phyloP scores from a whole-genome alignment of 1,140 invertebrate genomes.

The Aradophagus sp. region DNA sequence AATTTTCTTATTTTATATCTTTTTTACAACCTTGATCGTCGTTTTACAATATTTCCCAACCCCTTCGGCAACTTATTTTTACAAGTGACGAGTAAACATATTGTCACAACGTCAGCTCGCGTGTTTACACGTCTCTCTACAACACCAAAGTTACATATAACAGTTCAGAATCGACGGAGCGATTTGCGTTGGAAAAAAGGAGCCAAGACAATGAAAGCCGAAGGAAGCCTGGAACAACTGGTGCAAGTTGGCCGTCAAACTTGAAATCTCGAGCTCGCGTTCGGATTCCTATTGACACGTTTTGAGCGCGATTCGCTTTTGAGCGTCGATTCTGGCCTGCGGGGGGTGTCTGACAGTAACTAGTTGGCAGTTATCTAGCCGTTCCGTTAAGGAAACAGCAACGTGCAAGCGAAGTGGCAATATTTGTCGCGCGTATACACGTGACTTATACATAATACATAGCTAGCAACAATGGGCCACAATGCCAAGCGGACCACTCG shows the following conservation, averaged over 20 bases:
- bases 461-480: constrained; percentile 38
- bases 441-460: constrained; percentile 58
- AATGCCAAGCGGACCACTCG: constrained; percentile 27
- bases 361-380: constrained; percentile 49
- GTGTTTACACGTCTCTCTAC: too few species aligned
- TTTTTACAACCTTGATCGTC: too few species aligned
- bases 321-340: too few species aligned
- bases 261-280: constrained; percentile 24
- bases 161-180: too few species aligned
- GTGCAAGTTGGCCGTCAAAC: constrained; percentile 29
- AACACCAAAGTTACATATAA: too few species aligned
- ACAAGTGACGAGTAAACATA: too few species aligned
- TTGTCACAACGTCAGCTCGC: too few species aligned
- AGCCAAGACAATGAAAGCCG: too few species aligned
- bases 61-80: too few species aligned
- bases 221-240: constrained; percentile 1
- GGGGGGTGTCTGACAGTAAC: constrained; percentile 11
- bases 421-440: constrained; percentile 48
- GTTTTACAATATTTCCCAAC: too few species aligned
- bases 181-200: too few species aligned
- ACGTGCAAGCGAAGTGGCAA: constrained; percentile 44
- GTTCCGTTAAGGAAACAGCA: constrained; percentile 52
- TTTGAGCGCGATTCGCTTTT: constrained; percentile 29
- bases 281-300: constrained; percentile 38
- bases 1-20: too few species aligned